Evolutionary conservation across 2,113 vertebrate genomes (phyloP).

Genomic region (Oryzias melastigma): DNA sequence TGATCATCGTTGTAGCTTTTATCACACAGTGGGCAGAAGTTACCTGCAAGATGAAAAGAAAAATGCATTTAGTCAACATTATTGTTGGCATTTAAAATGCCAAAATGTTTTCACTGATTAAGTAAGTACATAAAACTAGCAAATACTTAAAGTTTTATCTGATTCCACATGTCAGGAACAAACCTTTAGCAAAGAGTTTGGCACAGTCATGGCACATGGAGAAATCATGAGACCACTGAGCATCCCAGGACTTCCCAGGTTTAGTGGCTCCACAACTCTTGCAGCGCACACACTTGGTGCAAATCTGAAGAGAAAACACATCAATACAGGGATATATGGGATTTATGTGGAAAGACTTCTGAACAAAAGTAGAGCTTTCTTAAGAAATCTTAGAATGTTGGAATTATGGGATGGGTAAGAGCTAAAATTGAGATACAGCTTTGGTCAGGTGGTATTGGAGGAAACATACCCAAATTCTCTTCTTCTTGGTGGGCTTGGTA

Average conservation of each 20-base stretch:
- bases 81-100: neutral
- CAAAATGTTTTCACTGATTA: no score
- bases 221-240: slow-evolving; percentile 99
- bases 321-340: neutral
- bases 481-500: slow-evolving; percentile 96
- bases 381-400: slow-evolving; percentile 17
- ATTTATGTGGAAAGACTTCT: slow-evolving; percentile 8
- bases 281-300: slow-evolving; percentile 95
- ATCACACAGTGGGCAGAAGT: slow-evolving; percentile 95
- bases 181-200: slow-evolving; percentile 98
- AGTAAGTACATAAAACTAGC: neutral
- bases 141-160: neutral
- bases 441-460: slow-evolving; percentile 8
- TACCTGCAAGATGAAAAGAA: slow-evolving; percentile 75
- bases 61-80: neutral
- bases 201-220: slow-evolving; percentile 98
- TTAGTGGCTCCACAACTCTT: slow-evolving; percentile 97
- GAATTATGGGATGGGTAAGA: slow-evolving; percentile 15
- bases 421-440: slow-evolving; percentile 4
- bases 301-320: slow-evolving; percentile 80
- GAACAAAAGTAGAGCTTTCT: neutral
- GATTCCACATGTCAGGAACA: neutral
- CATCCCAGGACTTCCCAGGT: slow-evolving; percentile 96
- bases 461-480: slow-evolving; percentile 92
- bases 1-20: slow-evolving; percentile 94